Conservation (phyloP, 64 coral and sea anemone species). For the Montipora cactus region DNA sequence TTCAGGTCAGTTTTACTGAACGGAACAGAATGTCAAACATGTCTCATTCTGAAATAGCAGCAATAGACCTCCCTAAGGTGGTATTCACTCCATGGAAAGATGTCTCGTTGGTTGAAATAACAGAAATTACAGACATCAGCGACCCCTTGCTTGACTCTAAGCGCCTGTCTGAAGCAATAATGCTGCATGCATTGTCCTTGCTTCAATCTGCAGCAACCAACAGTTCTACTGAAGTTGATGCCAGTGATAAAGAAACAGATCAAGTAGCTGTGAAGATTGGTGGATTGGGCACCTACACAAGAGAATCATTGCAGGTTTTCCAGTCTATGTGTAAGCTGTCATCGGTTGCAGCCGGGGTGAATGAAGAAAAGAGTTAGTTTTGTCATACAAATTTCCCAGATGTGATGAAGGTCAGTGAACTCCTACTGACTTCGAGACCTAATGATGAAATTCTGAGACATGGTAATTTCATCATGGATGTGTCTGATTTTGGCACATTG, state of each 20-base stretch:
- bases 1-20: not conserved
- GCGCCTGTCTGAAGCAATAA: not conserved
- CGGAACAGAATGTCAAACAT: not conserved
- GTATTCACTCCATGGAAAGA: not conserved
- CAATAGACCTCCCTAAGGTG: not conserved
- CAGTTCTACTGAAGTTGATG: not conserved
- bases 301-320: not conserved
- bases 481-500: slow-evolving; percentile 15
- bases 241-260: not conserved
- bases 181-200: not conserved
- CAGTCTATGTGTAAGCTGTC: not conserved
- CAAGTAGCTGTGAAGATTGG: not conserved
- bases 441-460: not conserved
- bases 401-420: not conserved
- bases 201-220: not conserved
- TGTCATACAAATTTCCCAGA: not conserved
- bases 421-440: not conserved
- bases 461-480: not conserved
- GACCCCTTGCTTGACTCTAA: not conserved
- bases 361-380: slow-evolving; percentile 5
- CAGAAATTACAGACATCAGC: not conserved
- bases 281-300: slow-evolving; percentile 4
- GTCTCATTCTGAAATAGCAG: not conserved
- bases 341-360: not conserved
- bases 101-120: not conserved